Conservation (phyloP, 2,797 vertebrate species). For the Sorex maritimensis region DNA sequence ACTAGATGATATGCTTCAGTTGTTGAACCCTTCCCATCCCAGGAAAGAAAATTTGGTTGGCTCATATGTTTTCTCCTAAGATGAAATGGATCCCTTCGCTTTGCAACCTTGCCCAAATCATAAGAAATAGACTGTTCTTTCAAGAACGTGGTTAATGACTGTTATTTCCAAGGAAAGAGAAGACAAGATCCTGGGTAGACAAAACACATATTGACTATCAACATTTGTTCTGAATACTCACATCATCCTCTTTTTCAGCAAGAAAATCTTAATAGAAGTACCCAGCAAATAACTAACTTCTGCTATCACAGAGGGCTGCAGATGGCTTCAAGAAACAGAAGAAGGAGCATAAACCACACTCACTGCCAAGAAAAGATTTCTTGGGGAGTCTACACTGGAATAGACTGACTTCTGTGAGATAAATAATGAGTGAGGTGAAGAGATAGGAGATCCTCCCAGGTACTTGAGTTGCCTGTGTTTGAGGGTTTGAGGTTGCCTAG, state of each 20-base stretch:
- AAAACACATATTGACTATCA: neutral
- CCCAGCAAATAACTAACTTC: neutral
- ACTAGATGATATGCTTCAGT: neutral
- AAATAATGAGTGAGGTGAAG: neutral
- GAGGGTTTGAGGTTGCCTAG: too few species aligned
- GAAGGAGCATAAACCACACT: neutral
- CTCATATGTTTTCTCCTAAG: neutral
- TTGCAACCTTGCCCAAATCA: conserved; percentile 12
- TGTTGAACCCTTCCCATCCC: neutral
- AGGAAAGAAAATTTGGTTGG: conserved; percentile 4
- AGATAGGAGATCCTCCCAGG: too few species aligned
- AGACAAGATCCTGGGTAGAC: neutral
- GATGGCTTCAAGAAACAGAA: neutral
- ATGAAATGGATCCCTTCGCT: neutral
- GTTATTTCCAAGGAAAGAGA: conserved; percentile 13
- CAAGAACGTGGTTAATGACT: neutral
- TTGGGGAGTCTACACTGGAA: neutral
- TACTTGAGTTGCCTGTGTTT: too few species aligned
- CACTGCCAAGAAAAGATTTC: neutral
- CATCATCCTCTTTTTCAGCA: neutral
- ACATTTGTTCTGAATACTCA: neutral
- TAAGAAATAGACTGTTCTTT: neutral
- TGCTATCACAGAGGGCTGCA: neutral
- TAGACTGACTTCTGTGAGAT: neutral
- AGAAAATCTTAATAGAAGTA: neutral